Base-by-base conservation (phyloP, 2,113 vertebrate genomes). In the Chrysemys picta region DNA sequence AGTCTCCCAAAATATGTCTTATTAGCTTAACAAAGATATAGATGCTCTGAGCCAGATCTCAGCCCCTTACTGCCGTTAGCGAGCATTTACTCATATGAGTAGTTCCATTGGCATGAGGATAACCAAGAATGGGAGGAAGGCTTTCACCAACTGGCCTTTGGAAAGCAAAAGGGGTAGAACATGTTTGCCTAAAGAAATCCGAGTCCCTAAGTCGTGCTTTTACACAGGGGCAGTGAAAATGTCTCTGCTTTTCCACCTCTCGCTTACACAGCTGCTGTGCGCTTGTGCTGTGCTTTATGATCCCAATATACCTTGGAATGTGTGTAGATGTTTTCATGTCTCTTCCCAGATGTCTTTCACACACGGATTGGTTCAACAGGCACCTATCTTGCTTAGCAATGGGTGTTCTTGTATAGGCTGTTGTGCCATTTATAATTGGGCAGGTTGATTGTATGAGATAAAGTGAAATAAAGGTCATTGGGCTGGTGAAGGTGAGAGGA, bases 401-500 rank as follows among this genome's bases (percentile, higher is more conserved):
- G 83, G 89, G 38, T 91, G 87, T 95, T 93, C 80, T 88, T 88
- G 89, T 92, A 50, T 53, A 83, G 93, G 16, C 0, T 91, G 93
- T 84, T 95, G 81, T 84, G 72, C 86, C 84, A 78, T 93, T 93
- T 93, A 89, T 95, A 93, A 95, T 89, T 87, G 95, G 97, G 87
- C 13, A 3, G 95, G 94, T 93, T 89, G 94, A 91, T 90, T 93
- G 87, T 82, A 6, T 80, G 84, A 97, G 90, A 94, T 92, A 94
- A 93, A 93, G 91, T 53, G 90, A 94, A 96, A 95, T 85, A 89
- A 96, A 97, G 96, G 94, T 97, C 96, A 96, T 59, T 56, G 35
- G 31, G 65, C 65, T 76, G 91, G 88, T 85, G 94, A 97, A 97
- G 94, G 96, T 95, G 91, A 96, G 95, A 95, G 87, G 80, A 95